phyloP scores from a whole-genome alignment of 2,113 vertebrate genomes.

The Corythornis vintsioides region DNA sequence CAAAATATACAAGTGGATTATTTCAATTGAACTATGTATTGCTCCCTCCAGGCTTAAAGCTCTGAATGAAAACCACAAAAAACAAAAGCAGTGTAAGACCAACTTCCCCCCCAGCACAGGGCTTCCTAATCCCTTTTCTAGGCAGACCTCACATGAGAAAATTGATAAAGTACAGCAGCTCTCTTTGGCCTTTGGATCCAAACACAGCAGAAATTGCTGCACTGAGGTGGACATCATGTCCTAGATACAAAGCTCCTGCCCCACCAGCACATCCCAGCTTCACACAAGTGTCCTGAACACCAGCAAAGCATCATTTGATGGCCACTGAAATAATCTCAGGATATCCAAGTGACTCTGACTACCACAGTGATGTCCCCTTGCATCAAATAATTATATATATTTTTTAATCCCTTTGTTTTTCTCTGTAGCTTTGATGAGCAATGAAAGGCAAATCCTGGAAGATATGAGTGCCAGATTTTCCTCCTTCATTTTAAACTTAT shows the following conservation, averaged over 20 bases:
- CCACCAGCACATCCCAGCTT: background rate
- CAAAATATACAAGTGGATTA: background rate
- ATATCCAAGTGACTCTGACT: background rate
- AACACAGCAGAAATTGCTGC: background rate
- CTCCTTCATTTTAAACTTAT: background rate
- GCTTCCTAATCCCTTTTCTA: background rate
- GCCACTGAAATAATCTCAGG: accelerated
- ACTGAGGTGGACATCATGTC: accelerated
- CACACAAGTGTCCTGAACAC: background rate
- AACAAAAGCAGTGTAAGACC: background rate
- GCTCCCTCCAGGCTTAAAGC: background rate
- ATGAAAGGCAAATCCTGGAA: background rate
- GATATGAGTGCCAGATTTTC: accelerated
- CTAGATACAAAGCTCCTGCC: background rate
- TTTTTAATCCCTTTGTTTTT: background rate
- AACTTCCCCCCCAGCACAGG: background rate
- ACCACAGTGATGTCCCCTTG: background rate
- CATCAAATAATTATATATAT: background rate
- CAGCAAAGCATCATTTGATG: background rate
- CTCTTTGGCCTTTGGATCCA: background rate
- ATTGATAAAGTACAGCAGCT: background rate
- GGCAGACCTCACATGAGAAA: background rate
- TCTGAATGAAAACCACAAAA: background rate
- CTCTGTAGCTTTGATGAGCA: background rate
- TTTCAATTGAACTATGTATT: background rate